Conservation (phyloP, 1,140 invertebrate species). For the Lepidurus packardi region DNA sequence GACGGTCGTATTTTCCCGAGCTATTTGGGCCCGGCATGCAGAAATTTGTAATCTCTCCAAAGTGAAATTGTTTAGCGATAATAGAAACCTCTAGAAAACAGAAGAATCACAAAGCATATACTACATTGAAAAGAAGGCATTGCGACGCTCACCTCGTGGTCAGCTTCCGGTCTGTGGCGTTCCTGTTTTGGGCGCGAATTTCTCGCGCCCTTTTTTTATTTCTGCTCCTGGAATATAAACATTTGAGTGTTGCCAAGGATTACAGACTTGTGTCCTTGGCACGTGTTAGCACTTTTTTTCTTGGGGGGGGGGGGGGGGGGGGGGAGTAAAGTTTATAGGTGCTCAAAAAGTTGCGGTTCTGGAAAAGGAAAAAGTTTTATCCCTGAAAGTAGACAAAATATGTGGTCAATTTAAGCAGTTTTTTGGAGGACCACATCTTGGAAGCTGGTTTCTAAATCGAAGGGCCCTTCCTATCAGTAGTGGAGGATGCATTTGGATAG, state of each 20-base stretch:
- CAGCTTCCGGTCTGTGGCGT: no score
- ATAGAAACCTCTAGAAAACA: no score
- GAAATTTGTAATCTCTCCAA: not conserved
- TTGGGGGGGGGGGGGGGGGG: no score
- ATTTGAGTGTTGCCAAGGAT: not conserved
- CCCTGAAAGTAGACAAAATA: not conserved
- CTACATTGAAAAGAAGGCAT: no score
- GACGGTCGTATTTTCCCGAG: not conserved
- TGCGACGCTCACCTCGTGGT: no score
- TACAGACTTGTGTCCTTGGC: conserved; percentile 14
- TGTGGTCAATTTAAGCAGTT: not conserved
- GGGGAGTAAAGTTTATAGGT: not conserved
- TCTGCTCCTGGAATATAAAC: not conserved
- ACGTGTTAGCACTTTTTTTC: not conserved
- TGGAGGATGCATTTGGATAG: no score
- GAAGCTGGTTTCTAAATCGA: no score
- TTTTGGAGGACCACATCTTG: not conserved
- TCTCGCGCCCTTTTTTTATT: not conserved
- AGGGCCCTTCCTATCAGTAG: no score
- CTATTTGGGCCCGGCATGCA: not conserved
- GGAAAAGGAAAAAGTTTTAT: not conserved
- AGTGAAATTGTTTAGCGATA: not conserved
- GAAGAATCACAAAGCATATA: no score
- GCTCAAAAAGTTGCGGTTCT: not conserved
- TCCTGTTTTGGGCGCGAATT: no score